These are phyloP conservation scores for Gymnocephalus cernua DNA, from an alignment of 2,113 vertebrate genomes.

Conservation along the genomic window DNA sequence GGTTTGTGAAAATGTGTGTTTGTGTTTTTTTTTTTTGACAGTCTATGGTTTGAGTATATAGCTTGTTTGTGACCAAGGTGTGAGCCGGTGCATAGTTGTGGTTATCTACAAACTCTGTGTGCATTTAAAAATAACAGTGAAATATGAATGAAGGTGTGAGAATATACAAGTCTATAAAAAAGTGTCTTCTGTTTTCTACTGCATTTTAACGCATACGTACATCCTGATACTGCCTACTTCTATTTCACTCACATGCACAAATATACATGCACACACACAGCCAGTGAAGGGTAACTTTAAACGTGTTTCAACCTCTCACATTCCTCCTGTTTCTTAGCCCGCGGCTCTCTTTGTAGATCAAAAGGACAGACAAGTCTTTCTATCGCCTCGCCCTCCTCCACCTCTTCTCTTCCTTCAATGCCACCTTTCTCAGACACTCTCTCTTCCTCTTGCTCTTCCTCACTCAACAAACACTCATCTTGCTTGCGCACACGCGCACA, in stretches of 20 bases:
- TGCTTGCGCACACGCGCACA: not conserved
- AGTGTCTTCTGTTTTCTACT: not conserved
- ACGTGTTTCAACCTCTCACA: slow-evolving; percentile 77
- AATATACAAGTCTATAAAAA: not conserved
- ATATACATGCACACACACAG: slow-evolving; percentile 20
- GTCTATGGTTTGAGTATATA: no score
- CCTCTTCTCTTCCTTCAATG: slow-evolving; percentile 56
- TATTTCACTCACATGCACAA: slow-evolving; percentile 17
- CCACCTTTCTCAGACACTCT: slow-evolving; percentile 57
- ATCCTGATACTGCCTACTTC: slow-evolving; percentile 3
- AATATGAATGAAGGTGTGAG: slow-evolving; percentile 12
- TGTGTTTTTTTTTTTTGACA: not conserved
- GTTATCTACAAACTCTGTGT: not conserved
- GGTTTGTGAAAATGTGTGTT: not conserved
- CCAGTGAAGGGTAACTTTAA: slow-evolving; percentile 68
- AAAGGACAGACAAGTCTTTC: slow-evolving; percentile 72
- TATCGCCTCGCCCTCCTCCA: slow-evolving; percentile 50
- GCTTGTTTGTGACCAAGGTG: not conserved
- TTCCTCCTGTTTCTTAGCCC: slow-evolving; percentile 74
- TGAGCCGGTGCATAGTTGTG: not conserved
- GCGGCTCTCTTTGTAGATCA: slow-evolving; percentile 77
- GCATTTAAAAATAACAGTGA: not conserved
- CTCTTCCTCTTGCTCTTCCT: slow-evolving; percentile 50
- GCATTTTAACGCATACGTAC: not conserved
- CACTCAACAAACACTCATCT: slow-evolving; percentile 29